These are phyloP conservation scores for Callinectes sapidus DNA, from an alignment of 2,888 invertebrate species.

Conservation along the genomic window DNA sequence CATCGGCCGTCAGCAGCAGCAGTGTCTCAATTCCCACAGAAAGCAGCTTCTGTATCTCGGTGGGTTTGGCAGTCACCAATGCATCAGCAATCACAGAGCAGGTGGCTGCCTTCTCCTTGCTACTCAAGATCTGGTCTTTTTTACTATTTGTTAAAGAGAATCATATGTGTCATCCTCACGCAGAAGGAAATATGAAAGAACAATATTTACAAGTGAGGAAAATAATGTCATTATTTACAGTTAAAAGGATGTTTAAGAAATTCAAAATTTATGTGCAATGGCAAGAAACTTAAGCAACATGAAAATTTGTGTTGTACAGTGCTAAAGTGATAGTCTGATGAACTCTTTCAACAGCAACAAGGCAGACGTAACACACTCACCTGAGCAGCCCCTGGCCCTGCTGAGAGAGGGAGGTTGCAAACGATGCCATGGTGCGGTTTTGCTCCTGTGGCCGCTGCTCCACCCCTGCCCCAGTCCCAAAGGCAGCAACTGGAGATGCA, in stretches of 20 bases:
- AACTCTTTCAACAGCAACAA: background rate
- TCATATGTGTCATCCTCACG: background rate
- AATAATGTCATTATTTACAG: background rate
- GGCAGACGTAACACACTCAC: constrained; percentile 43
- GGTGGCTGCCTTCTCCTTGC: constrained; percentile 67
- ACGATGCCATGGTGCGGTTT: constrained; percentile 72
- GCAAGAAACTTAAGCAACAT: too few relatives aligned
- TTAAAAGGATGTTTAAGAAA: background rate
- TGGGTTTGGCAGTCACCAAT: constrained; percentile 61
- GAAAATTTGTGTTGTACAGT: too few relatives aligned
- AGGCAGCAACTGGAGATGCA: background rate
- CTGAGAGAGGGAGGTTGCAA: constrained; percentile 69
- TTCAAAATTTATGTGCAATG: background rate
- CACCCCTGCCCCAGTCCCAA: background rate
- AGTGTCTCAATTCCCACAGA: constrained; percentile 71
- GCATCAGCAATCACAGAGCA: constrained; percentile 71
- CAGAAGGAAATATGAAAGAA: background rate
- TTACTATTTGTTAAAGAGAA: constrained; percentile 59
- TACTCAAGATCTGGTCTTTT: constrained; percentile 66
- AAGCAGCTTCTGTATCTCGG: constrained; percentile 65
- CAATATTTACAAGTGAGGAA: background rate
- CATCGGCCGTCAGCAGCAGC: constrained; percentile 70
- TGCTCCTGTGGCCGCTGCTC: constrained; percentile 49
- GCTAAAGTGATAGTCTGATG: too few relatives aligned
- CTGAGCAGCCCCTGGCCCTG: constrained; percentile 72